Percentiles rank a stretch among this genome's conserved stretches.
Evolutionary conservation across 1,140 invertebrate genomes (phyloP).

Genomic region (Megathymus violae): DNA sequence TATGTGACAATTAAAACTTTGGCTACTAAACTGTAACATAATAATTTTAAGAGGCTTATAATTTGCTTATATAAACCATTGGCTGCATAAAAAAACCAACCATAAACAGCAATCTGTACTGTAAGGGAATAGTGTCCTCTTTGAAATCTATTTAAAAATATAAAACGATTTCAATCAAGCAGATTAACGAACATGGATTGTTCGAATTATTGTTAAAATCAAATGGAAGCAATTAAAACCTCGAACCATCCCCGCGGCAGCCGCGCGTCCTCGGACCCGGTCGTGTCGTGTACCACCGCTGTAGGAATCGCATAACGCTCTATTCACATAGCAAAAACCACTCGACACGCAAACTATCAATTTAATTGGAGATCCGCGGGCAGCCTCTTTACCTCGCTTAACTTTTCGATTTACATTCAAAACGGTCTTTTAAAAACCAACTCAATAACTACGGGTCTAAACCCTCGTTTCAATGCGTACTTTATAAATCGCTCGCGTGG

Average conservation of each 20-base stretch:
- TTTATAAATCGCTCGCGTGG: conserved; percentile 68
- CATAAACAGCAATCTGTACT: too few species aligned
- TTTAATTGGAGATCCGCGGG: conserved; percentile 78
- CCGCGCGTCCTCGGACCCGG: conserved; percentile 10
- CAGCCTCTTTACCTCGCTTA: conserved; percentile 79
- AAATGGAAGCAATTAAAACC: conserved; percentile 31
- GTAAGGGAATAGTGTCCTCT: too few species aligned
- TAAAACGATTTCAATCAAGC: background rate
- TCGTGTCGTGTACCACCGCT: conserved; percentile 23
- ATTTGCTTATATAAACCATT: too few species aligned
- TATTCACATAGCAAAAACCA: conserved; percentile 38
- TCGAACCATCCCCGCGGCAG: conserved; percentile 21
- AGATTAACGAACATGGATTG: conserved; percentile 8
- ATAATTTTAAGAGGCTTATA: too few species aligned
- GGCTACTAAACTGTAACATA: too few species aligned
- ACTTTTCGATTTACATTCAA: conserved; percentile 83
- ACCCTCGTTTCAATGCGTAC: conserved; percentile 71
- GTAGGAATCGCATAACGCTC: conserved; percentile 22
- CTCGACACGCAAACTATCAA: conserved; percentile 73
- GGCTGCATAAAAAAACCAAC: too few species aligned
- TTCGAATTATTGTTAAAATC: conserved; percentile 4
- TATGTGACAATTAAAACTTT: too few species aligned
- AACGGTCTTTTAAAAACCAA: conserved; percentile 82
- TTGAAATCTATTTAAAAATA: background rate
- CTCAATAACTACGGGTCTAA: conserved; percentile 77